Conservation (phyloP, 2,113 vertebrate genomes). For the Lamprotornis superbus region DNA sequence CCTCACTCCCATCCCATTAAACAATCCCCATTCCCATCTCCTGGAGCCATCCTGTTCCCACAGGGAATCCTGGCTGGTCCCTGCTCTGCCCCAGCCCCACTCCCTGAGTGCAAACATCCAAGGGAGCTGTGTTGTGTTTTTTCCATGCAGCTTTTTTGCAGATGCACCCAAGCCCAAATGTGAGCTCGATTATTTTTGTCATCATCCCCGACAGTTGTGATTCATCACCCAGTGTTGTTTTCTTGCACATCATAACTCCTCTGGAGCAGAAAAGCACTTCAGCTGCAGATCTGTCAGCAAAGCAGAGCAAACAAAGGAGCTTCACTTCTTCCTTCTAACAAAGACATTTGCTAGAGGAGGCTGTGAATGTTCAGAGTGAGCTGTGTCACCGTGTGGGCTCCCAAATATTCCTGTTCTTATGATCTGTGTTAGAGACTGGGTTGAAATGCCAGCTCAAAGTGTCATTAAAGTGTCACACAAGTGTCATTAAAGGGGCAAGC, state of each 20-base stretch:
- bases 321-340: not conserved
- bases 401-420: not conserved
- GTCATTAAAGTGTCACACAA: not conserved
- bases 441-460: not conserved
- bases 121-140: not conserved
- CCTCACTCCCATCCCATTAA: too few species aligned
- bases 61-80: not conserved
- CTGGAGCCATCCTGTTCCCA: not conserved
- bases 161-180: not conserved
- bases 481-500: not conserved
- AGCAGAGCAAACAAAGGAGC: not conserved
- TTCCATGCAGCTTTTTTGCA: not conserved
- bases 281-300: constrained; percentile 36
- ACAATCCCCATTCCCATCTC: not conserved
- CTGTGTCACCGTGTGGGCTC: not conserved
- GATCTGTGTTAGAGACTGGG: not conserved
- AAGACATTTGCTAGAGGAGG: not conserved
- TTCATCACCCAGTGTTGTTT: not conserved
- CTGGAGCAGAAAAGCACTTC: not conserved
- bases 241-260: not conserved
- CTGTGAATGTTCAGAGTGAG: not conserved
- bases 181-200: constrained; percentile 1
- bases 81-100: not conserved
- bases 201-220: not conserved
- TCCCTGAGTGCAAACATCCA: not conserved